Evolutionary conservation across 2,888 invertebrate genomes (phyloP).

Genomic region (Dugesia japonica): DNA sequence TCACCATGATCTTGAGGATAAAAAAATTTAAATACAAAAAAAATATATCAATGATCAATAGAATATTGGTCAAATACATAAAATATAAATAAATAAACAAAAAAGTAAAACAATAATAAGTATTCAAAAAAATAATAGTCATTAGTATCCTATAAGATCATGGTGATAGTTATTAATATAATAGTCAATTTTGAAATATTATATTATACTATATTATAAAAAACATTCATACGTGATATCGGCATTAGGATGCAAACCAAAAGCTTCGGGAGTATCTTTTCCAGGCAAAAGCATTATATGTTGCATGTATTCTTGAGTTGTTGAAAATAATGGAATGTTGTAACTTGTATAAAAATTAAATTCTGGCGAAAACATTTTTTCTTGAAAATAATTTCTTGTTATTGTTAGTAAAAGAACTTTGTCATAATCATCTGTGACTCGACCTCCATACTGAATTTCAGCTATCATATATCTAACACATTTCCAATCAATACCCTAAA

Average conservation of each 20-base stretch:
- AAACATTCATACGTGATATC: constrained; percentile 76
- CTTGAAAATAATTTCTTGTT: constrained; percentile 78
- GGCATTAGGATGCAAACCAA: constrained; percentile 81
- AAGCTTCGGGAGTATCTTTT: constrained; percentile 74
- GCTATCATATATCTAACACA: constrained; percentile 92
- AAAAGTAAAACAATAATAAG: too few relatives aligned
- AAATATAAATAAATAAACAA: too few relatives aligned
- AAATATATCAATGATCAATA: too few relatives aligned
- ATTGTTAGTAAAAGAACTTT: constrained; percentile 78
- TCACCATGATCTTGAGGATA: too few relatives aligned
- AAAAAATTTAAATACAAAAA: too few relatives aligned
- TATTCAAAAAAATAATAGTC: too few relatives aligned
- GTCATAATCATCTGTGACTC: constrained; percentile 91
- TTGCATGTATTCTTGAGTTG: constrained; percentile 53
- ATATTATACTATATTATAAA: background rate
- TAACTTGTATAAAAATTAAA: constrained; percentile 79
- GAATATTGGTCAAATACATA: too few relatives aligned
- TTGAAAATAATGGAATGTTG: constrained; percentile 66
- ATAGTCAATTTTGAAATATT: too few relatives aligned
- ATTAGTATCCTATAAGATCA: too few relatives aligned
- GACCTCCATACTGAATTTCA: constrained; percentile 67
- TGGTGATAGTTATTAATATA: too few relatives aligned
- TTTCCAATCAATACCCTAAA: constrained; percentile 73
- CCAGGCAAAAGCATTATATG: constrained; percentile 63
- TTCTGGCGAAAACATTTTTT: constrained; percentile 64